Percentiles rank a stretch among this genome's conserved stretches.
Conservation (phyloP, 2,113 vertebrate species). For the Eublepharis macularius region DNA sequence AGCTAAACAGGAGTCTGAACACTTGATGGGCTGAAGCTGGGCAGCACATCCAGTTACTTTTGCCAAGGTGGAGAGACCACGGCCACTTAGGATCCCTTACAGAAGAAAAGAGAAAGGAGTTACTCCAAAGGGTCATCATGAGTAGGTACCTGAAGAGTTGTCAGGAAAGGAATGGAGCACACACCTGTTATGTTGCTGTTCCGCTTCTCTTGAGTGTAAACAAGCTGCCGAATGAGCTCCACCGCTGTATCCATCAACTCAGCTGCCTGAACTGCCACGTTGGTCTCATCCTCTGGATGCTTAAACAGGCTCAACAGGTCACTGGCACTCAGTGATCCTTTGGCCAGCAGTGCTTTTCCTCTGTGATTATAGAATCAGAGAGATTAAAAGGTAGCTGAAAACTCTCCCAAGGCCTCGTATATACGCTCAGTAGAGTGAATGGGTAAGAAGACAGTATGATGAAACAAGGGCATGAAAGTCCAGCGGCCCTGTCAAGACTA, state of each 20-base stretch:
- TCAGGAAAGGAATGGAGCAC: not conserved
- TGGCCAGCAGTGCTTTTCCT: conserved; percentile 71
- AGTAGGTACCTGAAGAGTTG: not conserved
- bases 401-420: not conserved
- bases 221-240: conserved; percentile 82
- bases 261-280: conserved; percentile 71
- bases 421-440: not conserved
- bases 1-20: conserved; percentile 71
- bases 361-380: conserved; percentile 48
- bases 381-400: not conserved
- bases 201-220: conserved; percentile 72
- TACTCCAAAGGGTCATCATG: not conserved
- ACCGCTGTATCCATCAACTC: conserved; percentile 81
- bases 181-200: conserved; percentile 69
- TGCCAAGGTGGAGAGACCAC: conserved; percentile 70
- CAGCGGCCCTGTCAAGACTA: no score
- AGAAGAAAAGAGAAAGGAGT: not conserved
- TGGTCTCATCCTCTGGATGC: conserved; percentile 72
- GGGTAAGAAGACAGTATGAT: no score
- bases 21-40: conserved; percentile 66
- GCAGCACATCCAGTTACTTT: conserved; percentile 73
- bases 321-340: conserved; percentile 74
- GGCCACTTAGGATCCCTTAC: conserved; percentile 71
- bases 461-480: no score
- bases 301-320: conserved; percentile 82